A percentile compares a stretch with the other conserved stretches of the same genome.
These are phyloP conservation scores for Mormyrus proboscirostris DNA, from an alignment of 2,797 vertebrate species.

Conservation along the genomic window DNA sequence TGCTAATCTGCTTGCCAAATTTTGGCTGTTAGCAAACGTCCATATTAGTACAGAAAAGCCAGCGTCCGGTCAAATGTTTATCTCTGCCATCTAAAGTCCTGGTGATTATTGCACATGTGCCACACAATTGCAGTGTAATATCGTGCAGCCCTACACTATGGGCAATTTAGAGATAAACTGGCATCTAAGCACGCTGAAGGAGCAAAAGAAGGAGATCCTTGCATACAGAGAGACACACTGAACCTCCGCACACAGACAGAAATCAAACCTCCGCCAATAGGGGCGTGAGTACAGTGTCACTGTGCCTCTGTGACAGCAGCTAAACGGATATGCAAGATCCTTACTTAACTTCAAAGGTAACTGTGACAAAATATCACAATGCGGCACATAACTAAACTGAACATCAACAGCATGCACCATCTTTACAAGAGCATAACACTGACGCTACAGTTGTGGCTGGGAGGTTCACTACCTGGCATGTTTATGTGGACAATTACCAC, in stretches of 20 bases:
- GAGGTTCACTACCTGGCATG: not conserved
- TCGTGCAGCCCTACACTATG: not conserved
- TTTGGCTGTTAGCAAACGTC: not conserved
- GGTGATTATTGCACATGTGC: not conserved
- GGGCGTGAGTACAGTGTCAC: not conserved
- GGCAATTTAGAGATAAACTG: not conserved
- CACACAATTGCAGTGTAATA: not conserved
- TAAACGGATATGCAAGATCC: not conserved
- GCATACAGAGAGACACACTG: not conserved
- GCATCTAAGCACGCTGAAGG: not conserved
- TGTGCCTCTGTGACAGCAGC: not conserved
- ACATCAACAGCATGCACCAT: not conserved
- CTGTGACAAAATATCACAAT: not conserved
- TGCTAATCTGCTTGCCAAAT: not conserved
- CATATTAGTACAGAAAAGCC: not conserved
- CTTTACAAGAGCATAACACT: not conserved
- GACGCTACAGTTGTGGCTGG: not conserved
- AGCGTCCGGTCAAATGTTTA: not conserved
- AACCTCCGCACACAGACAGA: not conserved
- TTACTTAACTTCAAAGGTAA: not conserved
- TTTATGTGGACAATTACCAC: not conserved
- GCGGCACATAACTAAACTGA: not conserved
- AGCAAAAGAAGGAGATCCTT: not conserved
- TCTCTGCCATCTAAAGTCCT: not conserved
- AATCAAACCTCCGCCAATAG: not conserved